Conservation (phyloP, 2,113 vertebrate genomes). For the Sylvia atricapilla region DNA sequence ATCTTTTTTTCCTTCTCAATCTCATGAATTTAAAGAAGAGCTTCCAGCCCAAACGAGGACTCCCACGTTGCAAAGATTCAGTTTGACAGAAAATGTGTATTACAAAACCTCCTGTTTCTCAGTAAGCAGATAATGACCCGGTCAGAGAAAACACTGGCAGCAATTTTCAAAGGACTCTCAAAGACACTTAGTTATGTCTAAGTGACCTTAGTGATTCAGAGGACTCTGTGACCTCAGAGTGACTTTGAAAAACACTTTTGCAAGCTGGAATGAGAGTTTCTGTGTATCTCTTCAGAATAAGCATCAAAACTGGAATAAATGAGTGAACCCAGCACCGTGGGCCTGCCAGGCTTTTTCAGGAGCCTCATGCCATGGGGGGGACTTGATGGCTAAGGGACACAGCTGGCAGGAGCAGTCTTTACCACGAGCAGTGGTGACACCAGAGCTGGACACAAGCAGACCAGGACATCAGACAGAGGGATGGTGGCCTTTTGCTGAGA, state of each 20-base stretch:
- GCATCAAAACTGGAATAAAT: neutral
- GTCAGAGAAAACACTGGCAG: neutral
- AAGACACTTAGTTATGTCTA: neutral
- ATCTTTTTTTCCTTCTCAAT: neutral
- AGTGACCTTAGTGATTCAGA: neutral
- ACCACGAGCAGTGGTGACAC: rapidly evolving
- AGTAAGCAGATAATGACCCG: neutral
- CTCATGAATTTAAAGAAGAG: neutral
- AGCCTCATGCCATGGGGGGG: rapidly evolving
- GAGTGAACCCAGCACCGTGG: neutral
- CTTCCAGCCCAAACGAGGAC: neutral
- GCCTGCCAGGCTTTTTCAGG: neutral
- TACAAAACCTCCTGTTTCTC: neutral
- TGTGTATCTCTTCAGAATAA: neutral
- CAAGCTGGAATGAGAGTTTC: neutral
- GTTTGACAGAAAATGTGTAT: neutral
- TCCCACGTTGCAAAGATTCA: neutral
- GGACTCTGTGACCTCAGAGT: neutral
- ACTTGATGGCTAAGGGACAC: neutral
- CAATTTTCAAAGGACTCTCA: neutral
- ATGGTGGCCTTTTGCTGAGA: neutral
- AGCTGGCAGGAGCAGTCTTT: neutral
- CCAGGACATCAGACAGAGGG: neutral
- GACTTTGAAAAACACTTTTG: neutral
- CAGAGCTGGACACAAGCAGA: neutral